These are phyloP conservation scores for Moxostoma hubbsi DNA, from an alignment of 2,797 vertebrate species.

Conservation along the genomic window DNA sequence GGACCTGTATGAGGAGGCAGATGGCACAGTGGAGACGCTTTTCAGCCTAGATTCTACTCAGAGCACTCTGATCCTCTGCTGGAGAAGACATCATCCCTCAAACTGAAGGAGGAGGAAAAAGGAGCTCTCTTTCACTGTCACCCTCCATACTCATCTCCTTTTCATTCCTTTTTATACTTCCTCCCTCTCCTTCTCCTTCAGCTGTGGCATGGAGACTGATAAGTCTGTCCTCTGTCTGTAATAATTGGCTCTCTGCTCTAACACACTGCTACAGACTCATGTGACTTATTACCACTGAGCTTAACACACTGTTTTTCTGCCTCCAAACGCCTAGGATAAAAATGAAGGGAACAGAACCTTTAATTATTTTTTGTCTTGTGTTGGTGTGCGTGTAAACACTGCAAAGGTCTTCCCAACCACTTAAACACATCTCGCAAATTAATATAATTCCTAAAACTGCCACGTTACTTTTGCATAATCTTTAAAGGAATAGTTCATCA, in stretches of 20 bases:
- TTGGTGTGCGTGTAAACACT: not conserved
- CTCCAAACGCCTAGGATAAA: conserved; percentile 28
- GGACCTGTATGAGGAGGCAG: conserved; percentile 51
- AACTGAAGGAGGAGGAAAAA: conserved; percentile 40
- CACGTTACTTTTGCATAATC: not conserved
- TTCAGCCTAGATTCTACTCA: conserved; percentile 65
- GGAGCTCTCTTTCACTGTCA: conserved; percentile 29
- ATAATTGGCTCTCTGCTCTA: conserved; percentile 52
- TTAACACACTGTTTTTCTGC: conserved; percentile 45
- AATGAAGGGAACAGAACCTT: conserved; percentile 45
- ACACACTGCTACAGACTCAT: conserved; percentile 45
- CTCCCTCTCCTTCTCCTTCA: conserved; percentile 16
- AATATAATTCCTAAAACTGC: not conserved
- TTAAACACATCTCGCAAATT: conserved; percentile 6
- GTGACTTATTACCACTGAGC: conserved; percentile 54
- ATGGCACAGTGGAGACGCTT: conserved; percentile 46
- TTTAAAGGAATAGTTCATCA: not conserved
- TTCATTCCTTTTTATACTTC: not conserved
- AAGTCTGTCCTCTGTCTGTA: conserved; percentile 43
- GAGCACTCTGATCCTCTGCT: conserved; percentile 44
- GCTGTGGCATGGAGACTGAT: conserved; percentile 33
- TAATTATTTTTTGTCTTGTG: conserved; percentile 38
- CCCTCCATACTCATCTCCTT: conserved; percentile 32
- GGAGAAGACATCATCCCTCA: conserved; percentile 46
- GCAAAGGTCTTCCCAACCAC: not conserved